A percentile compares a stretch with the other conserved stretches of the same genome.
phyloP scores from a whole-genome alignment of 2,113 vertebrate species.

The Barbus barbus region DNA sequence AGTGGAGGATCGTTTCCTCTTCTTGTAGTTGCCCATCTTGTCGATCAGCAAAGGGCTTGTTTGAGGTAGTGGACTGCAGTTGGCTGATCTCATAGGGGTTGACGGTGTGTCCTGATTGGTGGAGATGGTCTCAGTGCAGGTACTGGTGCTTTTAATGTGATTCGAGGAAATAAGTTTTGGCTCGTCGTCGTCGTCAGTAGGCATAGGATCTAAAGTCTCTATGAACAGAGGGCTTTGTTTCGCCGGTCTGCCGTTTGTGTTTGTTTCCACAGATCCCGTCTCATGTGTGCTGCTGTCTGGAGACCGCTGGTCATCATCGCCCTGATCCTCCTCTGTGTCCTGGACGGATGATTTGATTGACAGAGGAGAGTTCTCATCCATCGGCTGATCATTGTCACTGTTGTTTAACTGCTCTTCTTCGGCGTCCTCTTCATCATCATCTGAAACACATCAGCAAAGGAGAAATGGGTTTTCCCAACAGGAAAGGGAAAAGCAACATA shows the following conservation, averaged over 20 bases:
- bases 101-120: slow-evolving; percentile 4
- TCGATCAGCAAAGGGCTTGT: slow-evolving; percentile 46
- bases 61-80: slow-evolving; percentile 65
- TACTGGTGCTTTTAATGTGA: slow-evolving; percentile 37
- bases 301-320: slow-evolving; percentile 45
- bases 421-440: slow-evolving; percentile 60
- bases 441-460: slow-evolving; percentile 45
- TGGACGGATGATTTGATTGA: slow-evolving; percentile 33
- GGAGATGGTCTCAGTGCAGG: not conserved
- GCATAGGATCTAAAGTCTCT: not conserved
- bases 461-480: not conserved
- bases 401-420: slow-evolving; percentile 42
- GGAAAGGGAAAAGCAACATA: not conserved
- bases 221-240: slow-evolving; percentile 55
- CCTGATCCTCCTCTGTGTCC: slow-evolving; percentile 45
- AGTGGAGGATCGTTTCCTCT: slow-evolving; percentile 44
- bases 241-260: slow-evolving; percentile 36
- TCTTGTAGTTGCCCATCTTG: slow-evolving; percentile 64
- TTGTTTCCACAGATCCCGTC: slow-evolving; percentile 42
- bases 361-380: slow-evolving; percentile 23
- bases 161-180: slow-evolving; percentile 52
- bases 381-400: slow-evolving; percentile 41
- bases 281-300: slow-evolving; percentile 46
- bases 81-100: slow-evolving; percentile 53
- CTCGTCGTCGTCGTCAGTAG: slow-evolving; percentile 10